A percentile compares a stretch with the other conserved stretches of the same genome.
Conservation (phyloP, 2,797 vertebrate species). For the Steatocranus sp. region DNA sequence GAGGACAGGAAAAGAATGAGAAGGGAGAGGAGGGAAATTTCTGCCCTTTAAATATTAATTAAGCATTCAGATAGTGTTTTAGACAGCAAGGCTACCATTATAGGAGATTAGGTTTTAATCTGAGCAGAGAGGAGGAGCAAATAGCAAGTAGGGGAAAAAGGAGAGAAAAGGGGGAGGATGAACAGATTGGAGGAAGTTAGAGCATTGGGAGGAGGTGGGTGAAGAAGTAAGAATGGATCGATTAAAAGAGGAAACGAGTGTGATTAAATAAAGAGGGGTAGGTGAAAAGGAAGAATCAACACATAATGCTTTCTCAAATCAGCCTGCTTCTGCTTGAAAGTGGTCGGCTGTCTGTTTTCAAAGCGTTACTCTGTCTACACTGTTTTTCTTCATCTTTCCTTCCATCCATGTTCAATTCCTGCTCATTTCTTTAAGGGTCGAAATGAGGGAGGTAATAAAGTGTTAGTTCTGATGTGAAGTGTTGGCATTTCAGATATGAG, state of each 20-base stretch:
- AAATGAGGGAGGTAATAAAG: neutral
- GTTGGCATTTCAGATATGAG: slow-evolving; percentile 33
- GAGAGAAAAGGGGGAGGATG: neutral
- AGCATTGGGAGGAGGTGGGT: slow-evolving; percentile 6
- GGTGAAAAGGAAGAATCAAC: slow-evolving; percentile 8
- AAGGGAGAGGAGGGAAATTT: neutral
- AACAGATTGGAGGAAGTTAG: slow-evolving; percentile 29
- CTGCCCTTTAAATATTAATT: slow-evolving; percentile 64
- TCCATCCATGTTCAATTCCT: neutral
- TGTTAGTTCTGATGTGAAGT: slow-evolving; percentile 25
- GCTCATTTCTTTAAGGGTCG: neutral
- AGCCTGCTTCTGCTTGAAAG: slow-evolving; percentile 5
- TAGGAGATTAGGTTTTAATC: slow-evolving; percentile 62
- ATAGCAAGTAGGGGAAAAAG: neutral
- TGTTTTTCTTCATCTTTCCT: neutral
- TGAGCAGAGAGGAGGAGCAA: slow-evolving; percentile 26
- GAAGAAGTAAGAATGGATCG: slow-evolving; percentile 29
- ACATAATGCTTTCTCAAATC: slow-evolving; percentile 30
- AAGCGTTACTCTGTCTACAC: neutral
- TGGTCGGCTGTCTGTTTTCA: neutral
- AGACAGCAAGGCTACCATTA: slow-evolving; percentile 52
- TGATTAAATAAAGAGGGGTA: slow-evolving; percentile 25
- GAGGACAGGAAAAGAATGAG: neutral
- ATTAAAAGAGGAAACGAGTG: slow-evolving; percentile 47
- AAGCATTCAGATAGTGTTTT: slow-evolving; percentile 60